phyloP scores from a whole-genome alignment of 2,888 invertebrate species.

The Drosophila infuscata region DNA sequence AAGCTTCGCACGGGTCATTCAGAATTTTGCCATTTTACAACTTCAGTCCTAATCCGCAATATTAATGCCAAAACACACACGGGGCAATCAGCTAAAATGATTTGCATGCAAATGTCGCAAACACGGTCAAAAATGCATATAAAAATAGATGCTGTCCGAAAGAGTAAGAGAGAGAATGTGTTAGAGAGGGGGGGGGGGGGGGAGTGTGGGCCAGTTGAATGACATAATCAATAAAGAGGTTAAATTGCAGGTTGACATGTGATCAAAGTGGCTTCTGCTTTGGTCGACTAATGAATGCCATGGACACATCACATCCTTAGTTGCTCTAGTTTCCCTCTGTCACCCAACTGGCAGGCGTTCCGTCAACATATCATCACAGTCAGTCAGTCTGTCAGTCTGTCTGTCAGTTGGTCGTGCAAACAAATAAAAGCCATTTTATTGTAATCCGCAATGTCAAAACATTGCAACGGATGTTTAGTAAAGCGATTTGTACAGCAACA shows the following conservation, averaged over 20 bases:
- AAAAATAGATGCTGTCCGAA: conserved; percentile 32
- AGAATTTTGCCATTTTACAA: conserved; percentile 23
- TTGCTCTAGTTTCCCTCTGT: neutral
- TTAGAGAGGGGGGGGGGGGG: neutral
- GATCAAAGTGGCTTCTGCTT: conserved; percentile 53
- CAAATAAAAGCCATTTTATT: conserved; percentile 75
- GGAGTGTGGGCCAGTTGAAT: conserved; percentile 12
- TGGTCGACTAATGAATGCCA: conserved; percentile 69
- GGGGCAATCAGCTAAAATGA: conserved; percentile 2
- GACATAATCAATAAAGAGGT: conserved; percentile 65
- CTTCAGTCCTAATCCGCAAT: conserved; percentile 29
- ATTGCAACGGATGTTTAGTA: conserved; percentile 66
- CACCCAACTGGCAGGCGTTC: conserved; percentile 18
- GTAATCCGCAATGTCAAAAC: conserved; percentile 75
- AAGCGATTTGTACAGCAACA: conserved; percentile 31
- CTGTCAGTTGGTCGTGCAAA: conserved; percentile 44
- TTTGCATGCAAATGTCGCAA: conserved; percentile 33
- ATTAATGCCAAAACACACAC: conserved; percentile 8
- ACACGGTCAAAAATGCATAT: neutral
- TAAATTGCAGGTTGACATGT: conserved; percentile 70
- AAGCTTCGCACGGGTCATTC: conserved; percentile 19
- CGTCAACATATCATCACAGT: conserved; percentile 26
- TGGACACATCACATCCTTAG: conserved; percentile 26
- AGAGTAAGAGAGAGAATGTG: neutral
- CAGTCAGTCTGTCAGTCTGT: conserved; percentile 19